Percentiles rank a stretch among this genome's conserved stretches.
Evolutionary conservation across 2,888 invertebrate species (phyloP).

Genomic region (Ormyrus pomaceus): DNA sequence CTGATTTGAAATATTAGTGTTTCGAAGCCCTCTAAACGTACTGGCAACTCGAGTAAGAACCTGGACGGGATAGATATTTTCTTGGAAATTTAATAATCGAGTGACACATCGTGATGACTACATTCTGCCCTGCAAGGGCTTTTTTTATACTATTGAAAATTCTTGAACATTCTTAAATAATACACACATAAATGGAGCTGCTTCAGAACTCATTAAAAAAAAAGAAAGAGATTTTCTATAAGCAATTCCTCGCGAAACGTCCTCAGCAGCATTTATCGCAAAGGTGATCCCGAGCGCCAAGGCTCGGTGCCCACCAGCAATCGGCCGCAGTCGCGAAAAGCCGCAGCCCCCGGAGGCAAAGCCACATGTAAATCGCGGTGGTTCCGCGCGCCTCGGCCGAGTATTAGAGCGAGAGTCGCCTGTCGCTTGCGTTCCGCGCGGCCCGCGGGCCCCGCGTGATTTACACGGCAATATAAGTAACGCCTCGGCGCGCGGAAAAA

Average conservation of each 20-base stretch:
- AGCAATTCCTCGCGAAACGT: too few species aligned
- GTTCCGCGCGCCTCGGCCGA: neutral
- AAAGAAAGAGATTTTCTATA: too few species aligned
- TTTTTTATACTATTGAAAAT: too few species aligned
- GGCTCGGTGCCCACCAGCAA: too few species aligned
- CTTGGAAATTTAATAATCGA: conserved; percentile 24
- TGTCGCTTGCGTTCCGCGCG: neutral
- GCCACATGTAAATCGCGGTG: neutral
- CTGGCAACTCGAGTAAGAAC: conserved; percentile 19
- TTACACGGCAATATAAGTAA: conserved; percentile 65
- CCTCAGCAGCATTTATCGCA: too few species aligned
- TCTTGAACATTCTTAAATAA: too few species aligned
- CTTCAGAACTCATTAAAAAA: too few species aligned
- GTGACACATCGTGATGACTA: neutral
- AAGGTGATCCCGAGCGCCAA: too few species aligned
- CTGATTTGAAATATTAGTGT: conserved; percentile 28
- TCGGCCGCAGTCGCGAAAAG: too few species aligned
- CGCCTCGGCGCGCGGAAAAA: conserved; percentile 59
- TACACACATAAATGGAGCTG: too few species aligned
- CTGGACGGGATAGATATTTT: neutral
- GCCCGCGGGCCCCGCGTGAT: conserved; percentile 46
- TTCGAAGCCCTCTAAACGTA: conserved; percentile 23
- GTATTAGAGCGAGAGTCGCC: neutral
- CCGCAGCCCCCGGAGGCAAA: neutral
- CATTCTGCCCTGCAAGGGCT: neutral